Evolutionary conservation across 92 coral and sea anemone genomes (phyloP).

Genomic region (Virgularia gustaviana): DNA sequence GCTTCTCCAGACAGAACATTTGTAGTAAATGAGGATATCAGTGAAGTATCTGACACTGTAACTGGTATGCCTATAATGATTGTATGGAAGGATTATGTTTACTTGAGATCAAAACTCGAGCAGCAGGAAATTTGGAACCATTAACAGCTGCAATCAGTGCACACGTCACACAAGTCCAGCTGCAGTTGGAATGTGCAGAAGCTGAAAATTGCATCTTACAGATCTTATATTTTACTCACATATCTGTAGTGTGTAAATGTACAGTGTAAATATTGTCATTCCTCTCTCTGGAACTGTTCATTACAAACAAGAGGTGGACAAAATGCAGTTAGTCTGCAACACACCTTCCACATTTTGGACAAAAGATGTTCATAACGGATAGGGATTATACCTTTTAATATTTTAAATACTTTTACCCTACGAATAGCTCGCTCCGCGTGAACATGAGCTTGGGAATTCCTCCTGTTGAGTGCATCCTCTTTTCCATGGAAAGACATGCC

Average conservation of each 20-base stretch:
- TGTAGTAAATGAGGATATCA: slow-evolving; percentile 11
- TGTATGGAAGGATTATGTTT: slow-evolving; percentile 33
- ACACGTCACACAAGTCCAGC: slow-evolving; percentile 46
- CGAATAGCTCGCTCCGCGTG: too few species aligned
- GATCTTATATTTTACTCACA: background rate
- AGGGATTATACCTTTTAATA: too few species aligned
- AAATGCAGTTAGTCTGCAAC: slow-evolving; percentile 16
- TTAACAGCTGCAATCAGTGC: slow-evolving; percentile 43
- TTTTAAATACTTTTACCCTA: too few species aligned
- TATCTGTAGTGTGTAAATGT: slow-evolving; percentile 2
- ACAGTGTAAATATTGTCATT: slow-evolving; percentile 17
- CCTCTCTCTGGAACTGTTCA: slow-evolving; percentile 12
- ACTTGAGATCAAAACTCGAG: slow-evolving; percentile 37
- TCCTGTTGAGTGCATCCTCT: too few species aligned
- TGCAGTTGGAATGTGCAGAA: slow-evolving; percentile 39
- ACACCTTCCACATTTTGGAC: slow-evolving; percentile 17
- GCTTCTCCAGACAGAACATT: slow-evolving; percentile 8
- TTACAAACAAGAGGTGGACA: slow-evolving; percentile 1
- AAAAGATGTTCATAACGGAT: slow-evolving; percentile 17
- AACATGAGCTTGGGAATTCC: too few species aligned
- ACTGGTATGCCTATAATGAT: slow-evolving; percentile 28
- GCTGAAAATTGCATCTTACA: slow-evolving; percentile 38
- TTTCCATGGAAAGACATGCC: too few species aligned
- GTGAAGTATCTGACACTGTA: slow-evolving; percentile 32
- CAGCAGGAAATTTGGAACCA: slow-evolving; percentile 34